These are phyloP conservation scores for Rallus crepitans DNA, from an alignment of 2,797 vertebrate genomes.

Conservation along the genomic window DNA sequence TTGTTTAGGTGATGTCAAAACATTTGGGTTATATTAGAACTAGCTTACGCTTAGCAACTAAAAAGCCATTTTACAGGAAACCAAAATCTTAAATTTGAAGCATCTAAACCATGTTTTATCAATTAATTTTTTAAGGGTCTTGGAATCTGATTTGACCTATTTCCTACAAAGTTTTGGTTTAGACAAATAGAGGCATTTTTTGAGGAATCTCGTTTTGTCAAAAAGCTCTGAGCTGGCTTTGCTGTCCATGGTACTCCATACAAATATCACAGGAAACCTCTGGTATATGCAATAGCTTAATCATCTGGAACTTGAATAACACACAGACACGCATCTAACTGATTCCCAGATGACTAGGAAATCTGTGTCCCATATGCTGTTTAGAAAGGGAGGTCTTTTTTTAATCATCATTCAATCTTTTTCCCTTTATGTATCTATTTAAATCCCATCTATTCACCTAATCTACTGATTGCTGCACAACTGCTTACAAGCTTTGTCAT, in stretches of 20 bases:
- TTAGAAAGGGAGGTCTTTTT: background rate
- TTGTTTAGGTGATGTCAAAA: background rate
- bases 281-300: background rate
- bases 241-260: background rate
- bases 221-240: background rate
- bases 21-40: background rate
- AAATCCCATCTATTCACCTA: background rate
- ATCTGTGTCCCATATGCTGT: constrained; percentile 50
- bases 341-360: constrained; percentile 56
- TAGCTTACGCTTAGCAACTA: background rate
- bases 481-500: background rate
- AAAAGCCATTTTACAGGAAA: background rate
- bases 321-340: background rate
- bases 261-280: constrained; percentile 36
- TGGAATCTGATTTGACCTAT: background rate
- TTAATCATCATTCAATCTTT: background rate
- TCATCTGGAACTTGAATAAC: constrained; percentile 43
- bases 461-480: background rate
- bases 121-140: background rate
- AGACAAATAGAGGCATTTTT: background rate
- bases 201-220: background rate
- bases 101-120: background rate
- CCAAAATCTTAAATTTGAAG: background rate
- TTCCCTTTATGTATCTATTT: background rate
- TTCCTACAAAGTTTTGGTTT: background rate